A percentile compares a stretch with the other conserved stretches of the same genome.
Conservation (phyloP, 2,797 vertebrate species). For the Iguana delicatissima region DNA sequence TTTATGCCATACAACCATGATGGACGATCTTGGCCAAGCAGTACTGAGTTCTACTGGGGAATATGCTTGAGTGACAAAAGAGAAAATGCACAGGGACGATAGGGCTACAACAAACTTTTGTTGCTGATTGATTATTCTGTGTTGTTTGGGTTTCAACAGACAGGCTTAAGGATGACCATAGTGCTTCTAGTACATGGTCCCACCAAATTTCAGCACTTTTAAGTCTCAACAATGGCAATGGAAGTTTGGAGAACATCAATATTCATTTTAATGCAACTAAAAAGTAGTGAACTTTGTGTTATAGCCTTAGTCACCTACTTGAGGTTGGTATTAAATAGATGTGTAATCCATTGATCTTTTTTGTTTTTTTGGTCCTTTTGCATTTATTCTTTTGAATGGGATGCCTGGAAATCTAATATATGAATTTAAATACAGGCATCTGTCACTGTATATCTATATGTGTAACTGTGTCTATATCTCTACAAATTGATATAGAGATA, state of each 20-base stretch:
- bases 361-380: background rate
- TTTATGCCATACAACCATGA: too few species aligned
- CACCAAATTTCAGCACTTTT: background rate
- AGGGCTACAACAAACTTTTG: background rate
- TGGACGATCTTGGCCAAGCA: background rate
- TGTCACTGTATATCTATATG: background rate
- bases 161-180: background rate
- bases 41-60: background rate
- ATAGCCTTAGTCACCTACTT: background rate
- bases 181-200: background rate
- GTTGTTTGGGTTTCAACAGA: background rate
- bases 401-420: background rate
- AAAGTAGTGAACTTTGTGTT: background rate
- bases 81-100: background rate
- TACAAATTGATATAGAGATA: too few species aligned
- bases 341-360: background rate
- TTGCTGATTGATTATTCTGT: background rate
- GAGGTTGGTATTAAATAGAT: background rate
- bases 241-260: background rate
- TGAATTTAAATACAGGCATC: background rate
- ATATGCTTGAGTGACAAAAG: background rate
- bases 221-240: background rate
- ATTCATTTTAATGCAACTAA: background rate
- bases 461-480: too few species aligned
- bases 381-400: background rate